Base-by-base conservation (phyloP, 53 echinoderm and acorn worm genomes). In the Stichopus horrens region DNA sequence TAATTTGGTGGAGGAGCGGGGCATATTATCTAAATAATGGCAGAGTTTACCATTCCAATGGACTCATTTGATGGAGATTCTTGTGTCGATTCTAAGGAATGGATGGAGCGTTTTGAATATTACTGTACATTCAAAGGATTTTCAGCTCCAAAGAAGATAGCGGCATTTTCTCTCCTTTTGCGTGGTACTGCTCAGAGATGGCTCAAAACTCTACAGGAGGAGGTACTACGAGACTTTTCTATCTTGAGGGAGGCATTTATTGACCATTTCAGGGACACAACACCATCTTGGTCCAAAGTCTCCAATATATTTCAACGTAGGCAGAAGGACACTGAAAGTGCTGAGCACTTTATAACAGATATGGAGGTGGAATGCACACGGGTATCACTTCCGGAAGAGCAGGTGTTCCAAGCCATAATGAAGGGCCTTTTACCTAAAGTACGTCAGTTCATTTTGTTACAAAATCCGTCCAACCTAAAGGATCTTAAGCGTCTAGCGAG, bases 221-320 rank as follows among this genome's bases (percentile, higher is more conserved):
- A 67, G 53, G 53, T 18, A 9, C 8, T 9, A 53, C 21, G 68
- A 5, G 52, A 37, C 13, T 71, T 71, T 37, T 9, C 9, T 7
- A 22, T 86, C 7, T 55, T 86, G 7, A 67, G 53, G 51, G 86
- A 67, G 73, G 86, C 53, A 4, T 86, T 86, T 53, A 60, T 86
- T 37, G 21, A 86, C 6, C n/a, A 52, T 10, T 86, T 51, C 53
- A 53, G 14, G 14, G 51, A 67, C 86, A 86, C 11, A 13, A 37
- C 73, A 16, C 73, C 86, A 16, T 67, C 86, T 37, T 86, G 86
- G 86, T 67, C 86, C 22, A 86, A 73, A 51, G 86, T 86, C 7
- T 52, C 71, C 7, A 37, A 52, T 14, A 16, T 86, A n/a, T 86
- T 86, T 51, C 23, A 86, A 4, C 21, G 86, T 7, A 66, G 68